Base-by-base conservation (phyloP, 2,888 invertebrate genomes). In the Agonopterix arenella region DNA sequence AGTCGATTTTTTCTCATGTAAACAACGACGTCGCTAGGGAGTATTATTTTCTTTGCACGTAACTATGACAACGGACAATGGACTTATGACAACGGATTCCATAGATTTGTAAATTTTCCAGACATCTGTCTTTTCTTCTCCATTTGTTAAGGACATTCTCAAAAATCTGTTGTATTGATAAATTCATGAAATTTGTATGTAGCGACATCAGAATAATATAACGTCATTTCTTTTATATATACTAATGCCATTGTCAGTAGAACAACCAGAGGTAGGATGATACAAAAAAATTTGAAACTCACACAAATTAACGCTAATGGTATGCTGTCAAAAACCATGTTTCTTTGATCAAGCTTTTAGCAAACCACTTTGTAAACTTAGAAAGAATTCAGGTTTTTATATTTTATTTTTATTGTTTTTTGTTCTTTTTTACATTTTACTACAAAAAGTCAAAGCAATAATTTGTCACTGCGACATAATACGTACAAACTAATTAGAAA, bases 271-370 rank as follows among this genome's bases (percentile, higher is more conserved):
- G 80, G 81, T 44, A 80, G 45, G 16, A 80, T 48, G 45, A 81
- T 66, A 58, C 81, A 82, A 45, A 77, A 65, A 44, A 82, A 54
- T 54, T 79, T 81, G 11, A 72, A 56, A 60, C 73, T 68, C 0
- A 80, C 80, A 49, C 59, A 70, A 46, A 77, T 11, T 16, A 77
- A 54, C 8, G 76, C 51, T 37, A 76, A 46, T 1, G 73, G 66
- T 41, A 70, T 47, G 10, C 54, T 55, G 46, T 67, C 72, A 45
- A 71, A 71, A 36, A 78, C 59, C 72, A 62, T 67, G 36, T 13
- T 44, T 11, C 16, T 16, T 44, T 16, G 4, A 44, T 44, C 1
- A 28, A 18, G 18, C 18, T 18, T 18, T 18, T 18, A 18, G 18
- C 18, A 18, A 18, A 28, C 28, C 28, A 28, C 28, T 28, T 28